Conservation (phyloP, 92 coral and sea anemone genomes). For the Muricea muricata region DNA sequence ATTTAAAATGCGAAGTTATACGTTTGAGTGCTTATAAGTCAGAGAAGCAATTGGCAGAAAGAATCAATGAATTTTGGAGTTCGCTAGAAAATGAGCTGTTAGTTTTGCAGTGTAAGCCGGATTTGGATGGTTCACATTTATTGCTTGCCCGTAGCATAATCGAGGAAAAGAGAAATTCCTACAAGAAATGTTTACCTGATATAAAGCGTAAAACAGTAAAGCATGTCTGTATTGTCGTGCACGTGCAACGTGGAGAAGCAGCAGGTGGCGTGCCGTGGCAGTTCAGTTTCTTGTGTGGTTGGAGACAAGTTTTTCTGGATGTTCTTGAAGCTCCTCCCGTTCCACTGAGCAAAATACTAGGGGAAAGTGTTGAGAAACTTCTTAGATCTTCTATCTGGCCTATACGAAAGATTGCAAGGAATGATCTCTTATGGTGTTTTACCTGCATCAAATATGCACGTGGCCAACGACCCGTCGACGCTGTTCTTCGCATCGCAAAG, state of each 20-base stretch:
- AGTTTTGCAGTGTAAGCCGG: conserved; percentile 88
- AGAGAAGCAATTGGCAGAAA: no score
- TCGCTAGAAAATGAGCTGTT: no score
- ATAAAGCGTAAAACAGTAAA: no score
- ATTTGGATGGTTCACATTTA: no score
- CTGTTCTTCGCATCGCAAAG: conserved; percentile 55
- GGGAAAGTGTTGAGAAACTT: conserved; percentile 53
- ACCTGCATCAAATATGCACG: conserved; percentile 83
- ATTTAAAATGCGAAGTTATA: conserved; percentile 70
- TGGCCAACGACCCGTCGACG: conserved; percentile 61
- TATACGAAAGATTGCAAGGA: conserved; percentile 70
- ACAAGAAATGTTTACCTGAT: no score
- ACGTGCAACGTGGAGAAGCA: conserved; percentile 73
- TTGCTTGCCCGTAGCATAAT: no score
- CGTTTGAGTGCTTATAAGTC: conserved; percentile 87
- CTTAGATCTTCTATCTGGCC: conserved; percentile 70
- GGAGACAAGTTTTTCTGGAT: no score
- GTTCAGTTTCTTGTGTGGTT: no score
- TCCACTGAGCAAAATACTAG: conserved; percentile 70
- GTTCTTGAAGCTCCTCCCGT: no score
- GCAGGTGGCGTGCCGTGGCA: conserved; percentile 64
- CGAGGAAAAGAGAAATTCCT: no score
- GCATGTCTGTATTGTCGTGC: no score
- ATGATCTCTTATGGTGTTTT: conserved; percentile 98
- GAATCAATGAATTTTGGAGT: no score